phyloP scores from a whole-genome alignment of 2,888 invertebrate genomes.

The Drosophila kokeensis region DNA sequence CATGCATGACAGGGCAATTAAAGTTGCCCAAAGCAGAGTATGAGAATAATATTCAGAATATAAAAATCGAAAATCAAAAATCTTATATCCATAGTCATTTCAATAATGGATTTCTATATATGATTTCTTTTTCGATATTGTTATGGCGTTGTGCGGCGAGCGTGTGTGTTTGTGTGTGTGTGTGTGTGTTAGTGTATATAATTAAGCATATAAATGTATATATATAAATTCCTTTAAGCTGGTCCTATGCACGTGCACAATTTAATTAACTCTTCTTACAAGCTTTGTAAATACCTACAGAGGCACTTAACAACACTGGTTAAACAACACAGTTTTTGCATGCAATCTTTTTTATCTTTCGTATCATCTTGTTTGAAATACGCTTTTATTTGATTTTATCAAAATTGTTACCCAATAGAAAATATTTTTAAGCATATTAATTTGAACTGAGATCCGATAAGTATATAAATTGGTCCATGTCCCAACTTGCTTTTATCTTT shows the following conservation, averaged over 20 bases:
- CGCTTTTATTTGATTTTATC: constrained; percentile 16
- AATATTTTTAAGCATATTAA: not conserved
- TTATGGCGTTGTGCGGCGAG: constrained; percentile 3
- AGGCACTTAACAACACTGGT: constrained; percentile 44
- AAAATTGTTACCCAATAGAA: not conserved
- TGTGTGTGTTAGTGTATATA: constrained; percentile 3
- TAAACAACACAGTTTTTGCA: constrained; percentile 32
- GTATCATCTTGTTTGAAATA: not conserved
- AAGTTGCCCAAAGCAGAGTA: constrained; percentile 56
- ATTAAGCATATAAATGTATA: not conserved
- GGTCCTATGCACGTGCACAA: constrained; percentile 16
- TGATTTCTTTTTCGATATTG: constrained; percentile 1
- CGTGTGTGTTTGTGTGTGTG: not conserved
- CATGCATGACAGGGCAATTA: constrained; percentile 69
- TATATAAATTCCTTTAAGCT: constrained; percentile 5
- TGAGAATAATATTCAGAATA: constrained; percentile 45
- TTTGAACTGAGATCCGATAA: constrained; percentile 6
- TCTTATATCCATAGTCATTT: not conserved
- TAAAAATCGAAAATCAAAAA: constrained; percentile 8
- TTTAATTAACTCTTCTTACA: constrained; percentile 3
- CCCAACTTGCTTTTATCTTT: constrained; percentile 61
- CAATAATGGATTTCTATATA: constrained; percentile 4
- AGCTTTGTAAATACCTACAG: constrained; percentile 16
- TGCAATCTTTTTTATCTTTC: constrained; percentile 12
- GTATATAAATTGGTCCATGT: constrained; percentile 35